Conservation (phyloP, 2,888 invertebrate species). For the Mimachlamys varia region DNA sequence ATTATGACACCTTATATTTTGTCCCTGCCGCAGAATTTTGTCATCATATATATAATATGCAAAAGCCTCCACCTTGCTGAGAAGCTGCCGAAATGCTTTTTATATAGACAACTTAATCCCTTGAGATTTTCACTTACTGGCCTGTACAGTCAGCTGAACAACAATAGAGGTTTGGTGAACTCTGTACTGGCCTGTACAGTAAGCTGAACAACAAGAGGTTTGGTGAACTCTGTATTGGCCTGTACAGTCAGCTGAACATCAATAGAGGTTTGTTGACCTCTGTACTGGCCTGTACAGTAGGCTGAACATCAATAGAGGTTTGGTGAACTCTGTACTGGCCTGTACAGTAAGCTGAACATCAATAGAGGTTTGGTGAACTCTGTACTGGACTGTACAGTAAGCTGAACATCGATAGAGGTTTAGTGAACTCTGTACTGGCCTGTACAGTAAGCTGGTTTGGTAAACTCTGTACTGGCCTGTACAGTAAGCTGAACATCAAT, state of each 20-base stretch:
- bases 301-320: background rate
- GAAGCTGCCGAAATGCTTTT: too few relatives aligned
- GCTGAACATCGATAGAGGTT: background rate
- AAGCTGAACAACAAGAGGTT: background rate
- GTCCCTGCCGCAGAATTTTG: too few relatives aligned
- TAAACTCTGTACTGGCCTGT: background rate
- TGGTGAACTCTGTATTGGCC: background rate
- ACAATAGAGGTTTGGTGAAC: background rate
- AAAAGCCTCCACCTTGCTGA: too few relatives aligned
- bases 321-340: background rate
- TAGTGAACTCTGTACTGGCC: background rate
- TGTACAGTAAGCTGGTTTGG: background rate
- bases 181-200: too few relatives aligned
- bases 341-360: too few relatives aligned
- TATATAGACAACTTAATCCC: too few relatives aligned
- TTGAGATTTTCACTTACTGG: background rate
- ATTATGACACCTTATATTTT: too few relatives aligned
- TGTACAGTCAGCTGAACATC: too few relatives aligned
- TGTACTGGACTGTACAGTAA: too few relatives aligned
- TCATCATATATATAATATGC: too few relatives aligned
- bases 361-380: background rate
- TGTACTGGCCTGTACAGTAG: too few relatives aligned
- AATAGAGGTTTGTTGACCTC: background rate
- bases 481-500: background rate
- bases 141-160: background rate